A percentile compares a stretch with the other conserved stretches of the same genome.
phyloP scores from a whole-genome alignment of 2,888 invertebrate species.

The Apotomis betuletana region DNA sequence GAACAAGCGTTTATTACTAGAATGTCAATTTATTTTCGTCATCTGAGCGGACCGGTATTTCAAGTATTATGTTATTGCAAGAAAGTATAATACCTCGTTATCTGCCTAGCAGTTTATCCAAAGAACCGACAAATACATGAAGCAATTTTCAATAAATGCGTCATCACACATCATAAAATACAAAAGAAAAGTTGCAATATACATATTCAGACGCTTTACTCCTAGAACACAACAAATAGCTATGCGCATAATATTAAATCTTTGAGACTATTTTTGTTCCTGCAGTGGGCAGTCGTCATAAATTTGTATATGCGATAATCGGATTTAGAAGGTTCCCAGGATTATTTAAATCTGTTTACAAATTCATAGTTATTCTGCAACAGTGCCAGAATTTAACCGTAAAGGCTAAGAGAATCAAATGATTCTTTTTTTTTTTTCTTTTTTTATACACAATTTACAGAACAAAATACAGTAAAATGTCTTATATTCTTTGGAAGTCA shows the following conservation, averaged over 20 bases:
- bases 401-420: neutral
- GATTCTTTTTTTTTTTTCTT: too few species aligned
- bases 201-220: slow-evolving; percentile 13
- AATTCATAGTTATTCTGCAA: neutral
- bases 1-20: neutral
- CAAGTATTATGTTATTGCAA: neutral
- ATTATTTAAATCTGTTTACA: slow-evolving; percentile 6
- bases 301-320: slow-evolving; percentile 1
- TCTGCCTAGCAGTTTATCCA: slow-evolving; percentile 2
- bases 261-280: slow-evolving; percentile 7
- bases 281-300: neutral
- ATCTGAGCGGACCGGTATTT: too few species aligned
- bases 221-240: slow-evolving; percentile 15
- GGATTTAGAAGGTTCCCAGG: neutral
- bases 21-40: too few species aligned
- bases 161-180: slow-evolving; percentile 13
- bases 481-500: too few species aligned
- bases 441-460: too few species aligned
- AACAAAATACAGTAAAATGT: too few species aligned
- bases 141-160: slow-evolving; percentile 14
- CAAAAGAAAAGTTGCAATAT: slow-evolving; percentile 11
- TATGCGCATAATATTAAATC: slow-evolving; percentile 14
- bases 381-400: neutral
- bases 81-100: neutral
- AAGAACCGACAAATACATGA: neutral